A percentile compares a stretch with the other conserved stretches of the same genome.
Evolutionary conservation across 2,888 invertebrate species (phyloP).

Genomic region (Cerastoderma edule): DNA sequence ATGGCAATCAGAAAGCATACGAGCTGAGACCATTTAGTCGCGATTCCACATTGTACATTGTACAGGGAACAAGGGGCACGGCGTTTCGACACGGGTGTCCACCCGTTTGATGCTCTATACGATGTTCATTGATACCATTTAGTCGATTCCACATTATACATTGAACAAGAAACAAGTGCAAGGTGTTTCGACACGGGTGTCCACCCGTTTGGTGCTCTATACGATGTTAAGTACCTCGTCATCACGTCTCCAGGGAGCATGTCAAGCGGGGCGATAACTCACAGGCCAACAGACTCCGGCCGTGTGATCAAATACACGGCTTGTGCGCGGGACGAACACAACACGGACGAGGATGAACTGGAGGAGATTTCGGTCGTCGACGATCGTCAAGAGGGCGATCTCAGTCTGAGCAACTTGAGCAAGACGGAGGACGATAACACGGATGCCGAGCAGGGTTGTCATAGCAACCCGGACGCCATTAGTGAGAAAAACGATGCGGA

Average conservation of each 20-base stretch:
- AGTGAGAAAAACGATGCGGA: constrained; percentile 51
- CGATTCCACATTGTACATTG: too few relatives aligned
- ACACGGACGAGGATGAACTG: constrained; percentile 85
- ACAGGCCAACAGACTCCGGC: constrained; percentile 66
- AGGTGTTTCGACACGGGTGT: too few relatives aligned
- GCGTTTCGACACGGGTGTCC: too few relatives aligned
- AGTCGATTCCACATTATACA: too few relatives aligned
- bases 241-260: constrained; percentile 53
- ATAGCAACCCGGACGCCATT: constrained; percentile 36
- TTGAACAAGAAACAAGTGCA: too few relatives aligned
- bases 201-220: constrained; percentile 12
- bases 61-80: too few relatives aligned
- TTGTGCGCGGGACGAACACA: constrained; percentile 80
- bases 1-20: too few relatives aligned
- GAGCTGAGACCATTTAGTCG: too few relatives aligned
- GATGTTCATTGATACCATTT: too few relatives aligned
- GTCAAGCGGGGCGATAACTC: constrained; percentile 69
- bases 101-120: too few relatives aligned
- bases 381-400: constrained; percentile 82
- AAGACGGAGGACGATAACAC: constrained; percentile 86
- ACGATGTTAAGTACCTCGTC: not conserved
- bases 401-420: constrained; percentile 50
- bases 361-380: constrained; percentile 89
- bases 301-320: constrained; percentile 82
- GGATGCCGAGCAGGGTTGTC: constrained; percentile 78